Evolutionary conservation across 2,797 vertebrate genomes (phyloP).

Genomic region (Enoplosus armatus): DNA sequence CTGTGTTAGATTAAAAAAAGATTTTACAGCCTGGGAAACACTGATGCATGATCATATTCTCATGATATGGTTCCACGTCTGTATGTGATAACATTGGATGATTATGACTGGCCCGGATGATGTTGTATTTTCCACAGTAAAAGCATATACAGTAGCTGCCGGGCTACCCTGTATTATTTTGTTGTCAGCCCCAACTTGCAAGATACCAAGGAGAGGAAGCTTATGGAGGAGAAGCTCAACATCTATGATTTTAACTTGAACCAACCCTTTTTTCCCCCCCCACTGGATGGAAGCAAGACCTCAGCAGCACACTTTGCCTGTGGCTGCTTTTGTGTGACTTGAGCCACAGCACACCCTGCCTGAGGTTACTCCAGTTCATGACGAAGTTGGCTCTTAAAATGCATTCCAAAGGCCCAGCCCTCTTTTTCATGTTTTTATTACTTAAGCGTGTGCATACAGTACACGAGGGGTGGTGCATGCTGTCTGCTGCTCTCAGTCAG

Average conservation of each 20-base stretch:
- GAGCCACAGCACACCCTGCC: constrained; percentile 13
- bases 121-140: not conserved
- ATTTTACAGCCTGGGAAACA: too few species aligned
- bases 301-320: constrained; percentile 1
- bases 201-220: not conserved
- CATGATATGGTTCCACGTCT: not conserved
- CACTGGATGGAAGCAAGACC: not conserved
- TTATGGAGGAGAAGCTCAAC: not conserved
- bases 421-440: constrained; percentile 20
- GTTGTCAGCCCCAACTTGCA: not conserved
- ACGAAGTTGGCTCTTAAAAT: constrained; percentile 10
- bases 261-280: not conserved
- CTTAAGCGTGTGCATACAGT: not conserved
- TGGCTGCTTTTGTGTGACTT: constrained; percentile 27
- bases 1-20: too few species aligned
- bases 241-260: not conserved
- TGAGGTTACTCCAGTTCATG: constrained; percentile 52
- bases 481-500: not conserved
- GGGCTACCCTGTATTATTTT: not conserved
- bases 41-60: not conserved
- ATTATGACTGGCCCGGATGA: not conserved
- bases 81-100: not conserved
- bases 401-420: constrained; percentile 29
- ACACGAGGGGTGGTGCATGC: not conserved
- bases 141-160: not conserved